Base-by-base conservation (phyloP, 2,888 invertebrate genomes). In the Dryadula phaetusa region DNA sequence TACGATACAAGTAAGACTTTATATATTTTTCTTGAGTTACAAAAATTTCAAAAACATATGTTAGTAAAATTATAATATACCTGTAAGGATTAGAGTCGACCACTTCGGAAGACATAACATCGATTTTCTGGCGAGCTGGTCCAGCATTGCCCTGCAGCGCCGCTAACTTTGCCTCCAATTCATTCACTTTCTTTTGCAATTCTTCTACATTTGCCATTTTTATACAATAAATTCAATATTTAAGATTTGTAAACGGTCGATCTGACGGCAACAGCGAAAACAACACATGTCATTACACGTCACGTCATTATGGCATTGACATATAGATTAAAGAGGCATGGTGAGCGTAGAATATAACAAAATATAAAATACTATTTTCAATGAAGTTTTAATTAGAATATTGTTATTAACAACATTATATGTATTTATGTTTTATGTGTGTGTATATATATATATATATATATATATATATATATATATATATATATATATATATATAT, bases 21-120 rank as follows among this genome's bases (percentile, higher is more conserved):
- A 10, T 54, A 34, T 20, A 34, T 14, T 7, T 20, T 14, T 28
- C 14, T 3, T 10, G n/a, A 62, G 22, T 22, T 14, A 14, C 4
- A 1, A 22, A 12, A 22, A 63, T 64, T 66, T 16, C 20, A 37
- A 61, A 28, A 60, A 64, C 71, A 71, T 69, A 71, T 71, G 71
- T 66, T 69, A 12, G 8, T 16, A 46, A 52, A 63, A 56, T 32
- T 22, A 46, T 46, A 61, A 66, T 79, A 79, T 92, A 97, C 97
- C 97, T 98, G 94, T 99, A 99, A 0, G 99, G 99, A 94, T 99
- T 99, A 0, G 98, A 96, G 91, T 99, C 99, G 12, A 98, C 96
- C 10, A 99, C 99, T 94, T 99, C 98, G 0, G 97, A 95, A 49
- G 98, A 98, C 97, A 99, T 99, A 78, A 95, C 94, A 20, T 95